Percentiles rank a stretch among this genome's conserved stretches.
These are phyloP conservation scores for Sebastiscus albofasciatus DNA, from an alignment of 2,797 vertebrate species.

Conservation along the genomic window DNA sequence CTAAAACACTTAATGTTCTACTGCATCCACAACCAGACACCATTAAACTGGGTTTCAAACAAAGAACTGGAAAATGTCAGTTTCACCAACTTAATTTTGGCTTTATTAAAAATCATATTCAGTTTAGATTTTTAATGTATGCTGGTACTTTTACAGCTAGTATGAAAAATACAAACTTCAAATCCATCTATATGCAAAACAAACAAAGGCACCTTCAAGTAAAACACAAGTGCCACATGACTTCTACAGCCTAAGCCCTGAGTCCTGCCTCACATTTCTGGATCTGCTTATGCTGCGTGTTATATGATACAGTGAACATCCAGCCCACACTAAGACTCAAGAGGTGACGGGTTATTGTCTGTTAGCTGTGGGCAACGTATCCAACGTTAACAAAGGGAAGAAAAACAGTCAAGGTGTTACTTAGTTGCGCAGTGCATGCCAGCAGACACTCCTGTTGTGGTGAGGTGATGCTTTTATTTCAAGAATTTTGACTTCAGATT, in stretches of 20 bases:
- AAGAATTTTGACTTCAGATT: background rate
- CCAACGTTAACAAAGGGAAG: background rate
- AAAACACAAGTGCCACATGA: slow-evolving; percentile 44
- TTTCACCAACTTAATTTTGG: slow-evolving; percentile 61
- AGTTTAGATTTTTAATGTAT: slow-evolving; percentile 50
- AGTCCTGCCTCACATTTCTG: slow-evolving; percentile 44
- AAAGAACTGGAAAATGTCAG: slow-evolving; percentile 11
- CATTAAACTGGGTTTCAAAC: background rate
- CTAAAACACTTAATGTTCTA: background rate
- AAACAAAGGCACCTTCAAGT: slow-evolving; percentile 56
- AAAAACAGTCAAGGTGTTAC: background rate
- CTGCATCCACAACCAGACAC: background rate
- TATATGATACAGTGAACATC: background rate
- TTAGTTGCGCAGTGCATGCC: background rate
- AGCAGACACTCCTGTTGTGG: background rate
- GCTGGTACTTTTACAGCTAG: slow-evolving; percentile 61
- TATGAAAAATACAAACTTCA: slow-evolving; percentile 77
- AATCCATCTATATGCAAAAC: slow-evolving; percentile 55
- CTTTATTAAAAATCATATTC: slow-evolving; percentile 67
- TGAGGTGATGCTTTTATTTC: background rate
- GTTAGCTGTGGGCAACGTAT: background rate
- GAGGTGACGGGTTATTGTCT: background rate
- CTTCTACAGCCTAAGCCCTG: slow-evolving; percentile 28
- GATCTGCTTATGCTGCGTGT: background rate
- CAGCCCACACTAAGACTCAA: background rate